Evolutionary conservation across 2,113 vertebrate genomes (phyloP).

Genomic region (Apteryx mantelli): DNA sequence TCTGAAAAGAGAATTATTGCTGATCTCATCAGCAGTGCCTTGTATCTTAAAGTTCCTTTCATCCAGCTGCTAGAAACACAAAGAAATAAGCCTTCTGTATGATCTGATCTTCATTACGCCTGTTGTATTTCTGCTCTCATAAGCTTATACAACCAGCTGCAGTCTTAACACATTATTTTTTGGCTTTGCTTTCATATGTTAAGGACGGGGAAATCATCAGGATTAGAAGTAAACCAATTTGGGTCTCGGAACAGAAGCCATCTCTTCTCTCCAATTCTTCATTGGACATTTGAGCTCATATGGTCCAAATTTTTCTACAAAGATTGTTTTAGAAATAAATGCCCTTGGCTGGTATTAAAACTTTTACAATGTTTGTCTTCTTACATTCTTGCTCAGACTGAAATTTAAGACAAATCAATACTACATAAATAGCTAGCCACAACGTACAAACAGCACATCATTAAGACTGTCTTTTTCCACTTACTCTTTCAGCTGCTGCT

Average conservation of each 20-base stretch:
- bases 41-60: not conserved
- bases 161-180: conserved; percentile 38
- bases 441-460: not conserved
- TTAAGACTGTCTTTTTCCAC: not conserved
- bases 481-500: not conserved
- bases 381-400: not conserved
- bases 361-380: not conserved
- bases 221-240: conserved; percentile 57
- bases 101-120: conserved; percentile 13
- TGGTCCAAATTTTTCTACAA: conserved; percentile 20
- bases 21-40: not conserved
- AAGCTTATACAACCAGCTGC: conserved; percentile 43
- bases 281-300: conserved; percentile 14
- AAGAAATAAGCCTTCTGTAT: not conserved
- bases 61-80: not conserved
- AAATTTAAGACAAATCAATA: conserved; percentile 21
- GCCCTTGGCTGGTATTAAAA: conserved; percentile 33
- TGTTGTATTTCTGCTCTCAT: conserved; percentile 32
- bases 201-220: conserved; percentile 35
- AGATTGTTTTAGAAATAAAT: conserved; percentile 22
- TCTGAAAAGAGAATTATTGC: not conserved
- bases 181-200: conserved; percentile 49
- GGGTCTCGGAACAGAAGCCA: not conserved
- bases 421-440: not conserved
- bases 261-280: not conserved